These are phyloP conservation scores for Champsocephalus esox DNA, from an alignment of 2,797 vertebrate species.

Conservation along the genomic window DNA sequence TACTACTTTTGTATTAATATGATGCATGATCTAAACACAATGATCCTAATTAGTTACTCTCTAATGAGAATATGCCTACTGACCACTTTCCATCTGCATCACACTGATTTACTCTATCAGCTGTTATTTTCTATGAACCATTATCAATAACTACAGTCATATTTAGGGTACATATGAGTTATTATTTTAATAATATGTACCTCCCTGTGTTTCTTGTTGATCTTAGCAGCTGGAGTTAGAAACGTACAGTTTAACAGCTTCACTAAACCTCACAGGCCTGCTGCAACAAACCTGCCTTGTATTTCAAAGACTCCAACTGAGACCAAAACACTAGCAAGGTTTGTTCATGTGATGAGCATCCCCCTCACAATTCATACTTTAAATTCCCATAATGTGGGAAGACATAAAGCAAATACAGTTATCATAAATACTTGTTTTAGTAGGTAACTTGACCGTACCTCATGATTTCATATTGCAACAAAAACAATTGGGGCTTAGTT, in stretches of 20 bases:
- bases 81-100: background rate
- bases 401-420: background rate
- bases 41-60: background rate
- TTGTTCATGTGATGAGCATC: background rate
- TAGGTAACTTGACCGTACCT: background rate
- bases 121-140: background rate
- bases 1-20: background rate
- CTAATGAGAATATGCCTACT: background rate
- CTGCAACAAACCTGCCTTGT: background rate
- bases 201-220: background rate
- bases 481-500: slow-evolving; percentile 5
- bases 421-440: background rate
- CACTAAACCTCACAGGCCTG: slow-evolving; percentile 6
- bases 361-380: background rate
- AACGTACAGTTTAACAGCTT: slow-evolving; percentile 5
- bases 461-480: background rate
- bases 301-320: background rate
- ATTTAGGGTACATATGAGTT: background rate
- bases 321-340: background rate
- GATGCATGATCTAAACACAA: background rate
- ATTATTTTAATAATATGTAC: background rate
- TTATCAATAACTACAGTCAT: background rate
- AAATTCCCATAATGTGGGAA: background rate
- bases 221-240: background rate
- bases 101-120: background rate